Percentiles rank a stretch among this genome's conserved stretches.
phyloP scores from a whole-genome alignment of 1,140 invertebrate genomes.

The Trypoxylus dichotomus region DNA sequence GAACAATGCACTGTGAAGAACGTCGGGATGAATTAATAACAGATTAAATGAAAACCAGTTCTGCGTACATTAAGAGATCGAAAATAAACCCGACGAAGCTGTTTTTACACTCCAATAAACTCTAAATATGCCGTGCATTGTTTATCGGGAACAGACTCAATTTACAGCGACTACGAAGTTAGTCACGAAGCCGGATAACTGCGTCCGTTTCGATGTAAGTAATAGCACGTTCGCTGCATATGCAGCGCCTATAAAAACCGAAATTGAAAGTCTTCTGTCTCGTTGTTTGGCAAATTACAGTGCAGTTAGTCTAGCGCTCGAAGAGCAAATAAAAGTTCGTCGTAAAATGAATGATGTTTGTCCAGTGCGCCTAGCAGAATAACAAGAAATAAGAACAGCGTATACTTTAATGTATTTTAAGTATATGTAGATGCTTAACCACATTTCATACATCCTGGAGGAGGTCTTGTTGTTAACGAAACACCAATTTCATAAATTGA shows the following conservation, averaged over 20 bases:
- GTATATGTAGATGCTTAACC: no score
- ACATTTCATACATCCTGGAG: no score
- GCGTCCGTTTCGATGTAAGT: not conserved
- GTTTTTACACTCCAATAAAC: not conserved
- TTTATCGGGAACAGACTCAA: not conserved
- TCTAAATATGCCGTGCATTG: not conserved
- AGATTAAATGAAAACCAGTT: not conserved
- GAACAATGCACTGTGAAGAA: not conserved
- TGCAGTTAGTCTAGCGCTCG: not conserved
- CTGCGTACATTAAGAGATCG: not conserved
- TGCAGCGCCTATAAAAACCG: not conserved
- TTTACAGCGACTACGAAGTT: not conserved
- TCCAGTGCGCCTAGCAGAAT: no score
- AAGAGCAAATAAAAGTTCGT: not conserved
- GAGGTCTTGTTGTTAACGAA: no score
- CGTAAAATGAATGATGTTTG: no score
- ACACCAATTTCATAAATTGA: no score
- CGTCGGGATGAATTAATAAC: not conserved
- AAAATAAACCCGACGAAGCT: not conserved
- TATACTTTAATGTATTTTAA: no score
- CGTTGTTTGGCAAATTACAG: not conserved
- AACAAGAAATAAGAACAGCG: no score
- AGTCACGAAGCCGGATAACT: not conserved
- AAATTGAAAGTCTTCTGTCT: not conserved
- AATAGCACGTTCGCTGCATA: not conserved